Evolutionary conservation across 2,113 vertebrate genomes (phyloP).

Genomic region (Percopsis transmontana): DNA sequence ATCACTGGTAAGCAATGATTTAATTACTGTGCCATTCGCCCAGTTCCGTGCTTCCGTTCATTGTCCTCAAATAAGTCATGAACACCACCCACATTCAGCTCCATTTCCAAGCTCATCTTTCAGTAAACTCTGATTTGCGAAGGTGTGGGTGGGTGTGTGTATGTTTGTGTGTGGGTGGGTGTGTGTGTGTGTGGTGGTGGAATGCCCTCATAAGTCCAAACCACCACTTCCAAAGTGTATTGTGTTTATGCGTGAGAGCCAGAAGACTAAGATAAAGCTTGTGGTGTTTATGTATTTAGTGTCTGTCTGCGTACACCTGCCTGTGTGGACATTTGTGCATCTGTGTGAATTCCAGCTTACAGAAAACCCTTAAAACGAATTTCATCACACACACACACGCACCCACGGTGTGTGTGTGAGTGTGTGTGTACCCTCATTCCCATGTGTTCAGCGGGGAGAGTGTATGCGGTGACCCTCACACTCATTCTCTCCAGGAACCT

Average conservation of each 20-base stretch:
- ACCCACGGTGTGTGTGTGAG: neutral
- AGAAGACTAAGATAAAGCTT: neutral
- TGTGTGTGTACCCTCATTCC: conserved; percentile 17
- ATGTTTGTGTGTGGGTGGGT: conserved; percentile 9
- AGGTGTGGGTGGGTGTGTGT: neutral
- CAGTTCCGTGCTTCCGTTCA: conserved; percentile 10
- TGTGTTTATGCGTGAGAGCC: neutral
- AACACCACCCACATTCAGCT: conserved; percentile 4
- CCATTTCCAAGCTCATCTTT: conserved; percentile 36
- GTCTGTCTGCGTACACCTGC: no score
- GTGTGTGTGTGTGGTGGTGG: conserved; percentile 29
- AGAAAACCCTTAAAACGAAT: neutral
- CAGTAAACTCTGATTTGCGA: conserved; percentile 39
- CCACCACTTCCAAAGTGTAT: neutral
- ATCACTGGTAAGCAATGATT: conserved; percentile 26
- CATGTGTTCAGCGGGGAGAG: conserved; percentile 42
- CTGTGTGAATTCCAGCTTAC: neutral
- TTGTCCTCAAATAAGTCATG: conserved; percentile 43
- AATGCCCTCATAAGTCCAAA: conserved; percentile 23
- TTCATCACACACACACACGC: no score
- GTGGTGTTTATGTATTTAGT: neutral
- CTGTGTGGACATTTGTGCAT: neutral
- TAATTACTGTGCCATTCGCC: conserved; percentile 19
- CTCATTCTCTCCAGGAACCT: conserved; percentile 28
- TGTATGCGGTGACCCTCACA: conserved; percentile 64